These are phyloP conservation scores for Micromesistius poutassou DNA, from an alignment of 2,797 vertebrate species.

Conservation along the genomic window DNA sequence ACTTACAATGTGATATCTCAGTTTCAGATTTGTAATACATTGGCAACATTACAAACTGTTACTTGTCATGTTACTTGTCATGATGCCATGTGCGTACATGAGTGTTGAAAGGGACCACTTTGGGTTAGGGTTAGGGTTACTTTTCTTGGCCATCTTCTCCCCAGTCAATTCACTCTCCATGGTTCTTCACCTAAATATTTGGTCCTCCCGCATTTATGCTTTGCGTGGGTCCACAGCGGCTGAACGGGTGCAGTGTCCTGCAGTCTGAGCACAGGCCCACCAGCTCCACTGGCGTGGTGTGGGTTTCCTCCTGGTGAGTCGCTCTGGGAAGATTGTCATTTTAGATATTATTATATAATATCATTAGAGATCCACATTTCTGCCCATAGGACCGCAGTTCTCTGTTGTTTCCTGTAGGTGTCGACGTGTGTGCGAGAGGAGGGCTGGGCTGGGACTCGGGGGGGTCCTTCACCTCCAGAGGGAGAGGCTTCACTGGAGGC, in stretches of 20 bases:
- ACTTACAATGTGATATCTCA: neutral
- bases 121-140: too few species aligned
- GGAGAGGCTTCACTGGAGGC: too few species aligned
- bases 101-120: too few species aligned
- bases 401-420: neutral
- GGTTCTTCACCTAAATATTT: neutral
- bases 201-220: neutral
- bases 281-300: neutral
- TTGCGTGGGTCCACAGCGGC: neutral
- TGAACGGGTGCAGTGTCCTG: neutral
- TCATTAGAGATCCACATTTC: neutral
- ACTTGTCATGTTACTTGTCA: neutral
- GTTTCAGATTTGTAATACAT: neutral
- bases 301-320: neutral
- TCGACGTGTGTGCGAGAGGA: neutral
- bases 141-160: neutral
- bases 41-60: neutral
- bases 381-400: neutral
- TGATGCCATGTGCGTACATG: neutral
- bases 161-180: neutral
- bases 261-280: neutral
- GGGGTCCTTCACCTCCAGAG: too few species aligned
- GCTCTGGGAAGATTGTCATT: neutral
- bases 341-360: neutral
- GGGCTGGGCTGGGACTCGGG: too few species aligned